Evolutionary conservation across 2,888 invertebrate genomes (phyloP).

Genomic region (Campoplex nolae): DNA sequence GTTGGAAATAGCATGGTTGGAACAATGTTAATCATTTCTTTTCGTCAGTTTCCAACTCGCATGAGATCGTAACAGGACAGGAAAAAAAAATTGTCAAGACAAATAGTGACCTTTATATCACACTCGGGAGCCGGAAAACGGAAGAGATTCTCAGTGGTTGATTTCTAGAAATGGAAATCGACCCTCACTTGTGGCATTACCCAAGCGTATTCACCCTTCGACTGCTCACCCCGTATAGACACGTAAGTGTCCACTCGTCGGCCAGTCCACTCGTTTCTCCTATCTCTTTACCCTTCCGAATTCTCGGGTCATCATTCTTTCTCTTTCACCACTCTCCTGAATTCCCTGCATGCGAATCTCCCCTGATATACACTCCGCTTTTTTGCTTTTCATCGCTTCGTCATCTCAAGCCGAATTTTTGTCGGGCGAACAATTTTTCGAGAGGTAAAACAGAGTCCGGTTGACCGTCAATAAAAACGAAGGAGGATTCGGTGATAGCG

Average conservation of each 20-base stretch:
- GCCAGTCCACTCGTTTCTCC: conserved; percentile 24
- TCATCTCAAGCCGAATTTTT: conserved; percentile 51
- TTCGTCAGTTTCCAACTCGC: background rate
- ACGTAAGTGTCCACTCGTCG: conserved; percentile 56
- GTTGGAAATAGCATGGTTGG: background rate
- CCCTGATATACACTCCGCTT: background rate
- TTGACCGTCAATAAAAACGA: conserved; percentile 50
- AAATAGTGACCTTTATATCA: conserved; percentile 20
- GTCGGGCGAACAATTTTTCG: conserved; percentile 56
- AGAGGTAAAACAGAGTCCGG: conserved; percentile 29
- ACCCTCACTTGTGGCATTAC: conserved; percentile 58
- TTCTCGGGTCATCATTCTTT: conserved; percentile 21
- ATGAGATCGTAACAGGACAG: background rate
- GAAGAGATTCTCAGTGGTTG: conserved; percentile 51
- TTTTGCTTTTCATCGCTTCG: conserved; percentile 15
- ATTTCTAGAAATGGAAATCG: conserved; percentile 63
- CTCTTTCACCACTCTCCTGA: conserved; percentile 13
- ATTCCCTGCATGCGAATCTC: conserved; percentile 18
- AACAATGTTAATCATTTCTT: background rate
- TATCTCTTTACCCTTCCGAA: conserved; percentile 32
- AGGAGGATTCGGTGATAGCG: conserved; percentile 6
- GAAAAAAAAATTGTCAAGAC: conserved; percentile 1
- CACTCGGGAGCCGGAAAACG: conserved; percentile 55
- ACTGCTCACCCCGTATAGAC: conserved; percentile 17
- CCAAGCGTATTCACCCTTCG: conserved; percentile 57